Base-by-base conservation (phyloP, 2,113 vertebrate species). In the Agelaius phoeniceus region DNA sequence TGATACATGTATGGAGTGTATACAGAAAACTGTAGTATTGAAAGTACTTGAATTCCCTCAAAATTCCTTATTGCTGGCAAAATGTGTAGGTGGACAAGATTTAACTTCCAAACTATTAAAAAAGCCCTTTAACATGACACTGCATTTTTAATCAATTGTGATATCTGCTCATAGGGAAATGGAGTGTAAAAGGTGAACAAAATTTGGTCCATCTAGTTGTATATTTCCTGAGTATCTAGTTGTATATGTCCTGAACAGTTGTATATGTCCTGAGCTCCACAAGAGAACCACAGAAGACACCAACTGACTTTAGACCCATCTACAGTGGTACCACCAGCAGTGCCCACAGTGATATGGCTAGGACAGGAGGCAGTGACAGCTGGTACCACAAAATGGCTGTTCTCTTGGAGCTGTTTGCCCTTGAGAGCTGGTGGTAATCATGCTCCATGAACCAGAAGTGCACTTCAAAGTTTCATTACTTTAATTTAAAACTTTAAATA, bases 401-500 rank as follows among this genome's bases (percentile, higher is more conserved):
- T 77, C 55, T 44, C 11, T 17, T 66, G 20, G 17, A 58, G 35
- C 35, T 92, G 69, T 91, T 52, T 90, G 90, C 55, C 90, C 93
- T 96, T 97, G 85, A 93, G 44, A 81, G 20, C 20, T 74, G 30
- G 20, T 88, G 58, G 63, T 63, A 84, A 95, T 86, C 75, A 61
- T 10, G 82, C 58, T 92, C 55, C 61, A n/a, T 72, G 79, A 94
- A 93, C 52, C 68, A 86, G 59, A 94, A 91, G 14, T 30, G 33
- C 52, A 93, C 48, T 94, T 88, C 22, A 19, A 71, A 84, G 20
- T 92, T 86, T 90, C 86, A 93, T 86, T 71, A 67, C 61, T 78
- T 8, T 63, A 92, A 91, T 92, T 96, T 67, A 86, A 93, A 93
- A 59, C 13, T 65, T 86, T 88, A 84, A 94, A 93, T 84, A 84